Evolutionary conservation across 2,888 invertebrate genomes (phyloP).

Genomic region (Bedellia somnulentella): DNA sequence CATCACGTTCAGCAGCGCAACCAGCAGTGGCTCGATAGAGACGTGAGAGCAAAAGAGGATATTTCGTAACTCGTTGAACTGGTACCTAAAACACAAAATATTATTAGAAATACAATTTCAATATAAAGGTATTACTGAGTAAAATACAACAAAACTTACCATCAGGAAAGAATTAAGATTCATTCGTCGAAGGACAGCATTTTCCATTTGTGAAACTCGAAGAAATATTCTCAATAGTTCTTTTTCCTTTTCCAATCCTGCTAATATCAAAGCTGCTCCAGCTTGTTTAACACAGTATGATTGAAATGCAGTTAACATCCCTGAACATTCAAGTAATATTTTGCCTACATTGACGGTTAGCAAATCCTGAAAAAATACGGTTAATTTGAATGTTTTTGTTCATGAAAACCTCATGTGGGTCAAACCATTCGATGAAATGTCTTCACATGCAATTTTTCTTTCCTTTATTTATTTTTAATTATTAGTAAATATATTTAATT

Average conservation of each 20-base stretch:
- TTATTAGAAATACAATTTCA: too few relatives aligned
- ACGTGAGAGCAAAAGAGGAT: constrained; percentile 88
- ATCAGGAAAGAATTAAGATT: constrained; percentile 97
- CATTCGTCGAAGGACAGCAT: constrained; percentile 89
- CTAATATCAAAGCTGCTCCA: constrained; percentile 81
- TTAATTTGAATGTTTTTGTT: too few relatives aligned
- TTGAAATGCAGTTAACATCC: constrained; percentile 93
- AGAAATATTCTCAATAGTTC: constrained; percentile 91
- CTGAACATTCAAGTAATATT: constrained; percentile 85
- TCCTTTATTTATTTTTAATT: not conserved
- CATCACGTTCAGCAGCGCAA: constrained; percentile 81
- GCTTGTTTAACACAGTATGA: constrained; percentile 94
- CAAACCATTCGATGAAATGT: not conserved
- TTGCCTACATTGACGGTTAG: constrained; percentile 88
- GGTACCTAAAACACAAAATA: too few relatives aligned
- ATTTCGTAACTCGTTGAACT: constrained; percentile 95
- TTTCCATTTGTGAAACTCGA: constrained; percentile 96
- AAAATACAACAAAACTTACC: constrained; percentile 69
- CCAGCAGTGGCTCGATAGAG: constrained; percentile 87
- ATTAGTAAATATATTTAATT: too few relatives aligned
- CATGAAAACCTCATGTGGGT: not conserved
- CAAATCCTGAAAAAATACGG: constrained; percentile 65
- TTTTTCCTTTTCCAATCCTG: constrained; percentile 92
- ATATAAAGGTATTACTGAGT: too few relatives aligned
- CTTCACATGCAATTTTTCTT: not conserved